phyloP scores from a whole-genome alignment of 2,888 invertebrate species.

The Sinohyriopsis cumingii region DNA sequence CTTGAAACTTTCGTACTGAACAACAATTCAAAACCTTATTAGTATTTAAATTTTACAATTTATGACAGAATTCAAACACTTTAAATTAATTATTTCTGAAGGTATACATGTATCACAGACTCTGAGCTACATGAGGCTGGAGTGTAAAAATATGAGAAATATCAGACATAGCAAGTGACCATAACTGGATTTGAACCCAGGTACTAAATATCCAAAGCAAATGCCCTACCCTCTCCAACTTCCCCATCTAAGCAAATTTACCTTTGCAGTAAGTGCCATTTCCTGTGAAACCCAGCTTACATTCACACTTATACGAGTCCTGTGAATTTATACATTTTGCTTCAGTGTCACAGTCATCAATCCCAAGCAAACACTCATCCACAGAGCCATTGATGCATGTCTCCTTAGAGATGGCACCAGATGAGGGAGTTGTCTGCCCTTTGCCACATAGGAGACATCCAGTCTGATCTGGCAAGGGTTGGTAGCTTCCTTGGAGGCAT shows the following conservation, averaged over 20 bases:
- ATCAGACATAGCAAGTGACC: too few relatives aligned
- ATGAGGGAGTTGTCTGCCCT: constrained; percentile 42
- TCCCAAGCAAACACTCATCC: constrained; percentile 46
- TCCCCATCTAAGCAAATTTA: constrained; percentile 8
- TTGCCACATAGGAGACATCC: constrained; percentile 49
- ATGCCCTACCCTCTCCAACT: too few relatives aligned
- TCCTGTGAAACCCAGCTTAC: constrained; percentile 47
- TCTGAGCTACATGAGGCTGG: too few relatives aligned
- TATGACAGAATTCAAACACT: too few relatives aligned
- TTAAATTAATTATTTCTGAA: too few relatives aligned
- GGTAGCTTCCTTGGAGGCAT: constrained; percentile 55
- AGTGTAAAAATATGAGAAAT: too few relatives aligned
- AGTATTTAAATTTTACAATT: too few relatives aligned
- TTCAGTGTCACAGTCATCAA: constrained; percentile 42
- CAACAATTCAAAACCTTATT: too few relatives aligned
- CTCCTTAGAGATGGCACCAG: constrained; percentile 30
- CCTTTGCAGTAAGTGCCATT: constrained; percentile 45
- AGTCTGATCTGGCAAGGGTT: constrained; percentile 36
- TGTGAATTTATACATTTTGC: constrained; percentile 43
- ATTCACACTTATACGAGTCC: constrained; percentile 46
- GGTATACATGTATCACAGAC: too few relatives aligned
- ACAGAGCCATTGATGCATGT: constrained; percentile 44
- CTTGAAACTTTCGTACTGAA: too few relatives aligned
- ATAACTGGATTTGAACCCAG: too few relatives aligned
- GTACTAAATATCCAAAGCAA: too few relatives aligned